Evolutionary conservation across 2,113 vertebrate genomes (phyloP), one percentile per base, ranked within the genome.

Genomic region (Scomber japonicus): DNA sequence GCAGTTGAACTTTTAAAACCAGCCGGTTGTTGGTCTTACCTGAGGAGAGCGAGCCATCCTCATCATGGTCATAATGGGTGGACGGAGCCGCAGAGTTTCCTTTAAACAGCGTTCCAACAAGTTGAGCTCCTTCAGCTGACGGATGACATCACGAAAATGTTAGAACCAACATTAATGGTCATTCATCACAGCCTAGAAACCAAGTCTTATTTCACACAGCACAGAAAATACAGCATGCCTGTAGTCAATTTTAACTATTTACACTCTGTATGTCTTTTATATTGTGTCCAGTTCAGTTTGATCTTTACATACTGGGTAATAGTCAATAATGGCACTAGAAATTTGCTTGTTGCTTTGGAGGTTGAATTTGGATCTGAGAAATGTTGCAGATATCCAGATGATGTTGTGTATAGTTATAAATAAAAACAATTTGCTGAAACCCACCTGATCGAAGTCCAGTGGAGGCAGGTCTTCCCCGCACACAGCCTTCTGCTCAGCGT

Each of bases 11-110:
- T 40, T 40, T 40, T 16, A 7, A 4, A n/a, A 4, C 19, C 21
- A 10, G 55, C 4, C 27, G 24, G 24, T 27, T 19, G 30, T 7
- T 31, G 73, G 19, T 21, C 48, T 44, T 49, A 98, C 98, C 92
- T 97, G 97, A 46, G 96, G 95, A n/a, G 97, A 96, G 90, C 55
- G 96, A 63, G 96, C 97, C 97, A 99, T 95, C 85, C 98, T 97
- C 98, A 99, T 99, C 95, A 99, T 98, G 45, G 98, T 99, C 98
- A 99, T 99, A 83, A 99, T 97, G 10, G 98, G 98, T 6, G 98
- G 98, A 35, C 98, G 94, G 31, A 99, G 96, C 81, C 98, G 94
- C 57, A 99, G 92, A 1, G 98, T 99, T 91, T 99, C 98, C 91
- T 98, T 99, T 56, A 99, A 91, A 76, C 98, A 99, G 79, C 95